Evolutionary conservation across 1,140 invertebrate genomes (phyloP), one percentile per base, ranked within the genome.

Genomic region (Bombus cullumanus): DNA sequence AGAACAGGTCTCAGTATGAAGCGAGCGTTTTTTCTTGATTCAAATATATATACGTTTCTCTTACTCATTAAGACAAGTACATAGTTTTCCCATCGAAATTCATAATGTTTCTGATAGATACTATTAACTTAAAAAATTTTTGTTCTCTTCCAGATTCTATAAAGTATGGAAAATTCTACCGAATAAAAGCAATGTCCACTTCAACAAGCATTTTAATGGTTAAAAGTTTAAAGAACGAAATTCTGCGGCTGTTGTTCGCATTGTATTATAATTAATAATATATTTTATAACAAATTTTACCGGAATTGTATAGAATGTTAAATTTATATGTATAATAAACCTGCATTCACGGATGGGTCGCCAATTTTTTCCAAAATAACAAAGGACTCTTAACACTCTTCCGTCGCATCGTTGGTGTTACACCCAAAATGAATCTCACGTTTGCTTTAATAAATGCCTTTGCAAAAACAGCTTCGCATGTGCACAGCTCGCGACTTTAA

Each of bases 391-490:
- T 25, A 78, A 78, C 81, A 34, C 59, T 62, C 3, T 28, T 3
- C 28, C 10, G 3, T 12, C 69, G 8, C 13, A 18, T 39, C 12
- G 18, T 31, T n/a, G 59, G 25, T 43, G 62, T 66, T 18, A 25
- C 62, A 28, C 39, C 9, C 39, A 43, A 37, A 78, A 78, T 66
- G 76, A 66, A 78, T 66, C 22, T 47, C 76, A 15, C 41, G 39
- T 39, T 78, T 78, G 39, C 66, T 66, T 66, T 78, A 78, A 78
- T 78, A 79, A 79, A 79, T 47, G 64, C 64, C 43, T 79, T n/a
- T 68, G 62, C 64, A 79, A 37, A 25, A 68, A 68, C 41, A 47
- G 31, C 25, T 28, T 68, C 12, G 41, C 64, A 28, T 53, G 28
- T 47, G 64, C 13, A 53, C 41, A 34, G 77, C 18, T 41, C 28